Evolutionary conservation across 2,888 invertebrate species (phyloP), one percentile per base, ranked within the genome.

Genomic region (Chironomus riparius): DNA sequence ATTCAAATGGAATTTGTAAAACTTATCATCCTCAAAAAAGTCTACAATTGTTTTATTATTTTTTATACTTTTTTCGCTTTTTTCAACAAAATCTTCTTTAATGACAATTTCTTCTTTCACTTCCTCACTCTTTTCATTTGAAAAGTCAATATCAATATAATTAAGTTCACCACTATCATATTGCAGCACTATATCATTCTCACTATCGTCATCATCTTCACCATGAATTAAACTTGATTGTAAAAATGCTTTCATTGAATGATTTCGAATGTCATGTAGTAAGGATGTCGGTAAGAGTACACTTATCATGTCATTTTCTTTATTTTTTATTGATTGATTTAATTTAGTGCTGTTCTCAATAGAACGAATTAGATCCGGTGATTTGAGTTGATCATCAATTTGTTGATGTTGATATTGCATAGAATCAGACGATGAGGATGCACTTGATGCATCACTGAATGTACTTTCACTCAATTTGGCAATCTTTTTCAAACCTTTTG

Each of bases 1-100:
- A 81, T 92, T 91, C 78, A 94, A 85, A 84, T 94, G 93, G 81
- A 94, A 94, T 82, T 91, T 90, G 82, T 92, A 93, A 83, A 88
- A 93, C 83, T 90, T 90, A 85, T 93, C 92, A 80, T 91, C 88
- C 81, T 92, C 91, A 81, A 89, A 92, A 79, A 87, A 85, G 78
- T 86, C 86, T 10, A 38, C 38, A 38, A 38, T 38, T 38, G 38
- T 38, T 79, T 86, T 81, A 79, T 85, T 84, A 78, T 86, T 86
- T 80, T 87, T 85, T 80, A 87, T 85, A 78, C 86, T 85, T n/a
- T n/a, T n/a, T n/a, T n/a, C n/a, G 77, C 4, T 24, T 2, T 4
- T 28, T 28, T 4, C 28, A 4, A 5, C 28, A 28, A 28, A 28
- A 10, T 38, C 1, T 38, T 38, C 38, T 38, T 38, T 38, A 1